These are phyloP conservation scores for Mola mola DNA, from an alignment of 2,113 vertebrate species.

Conservation along the genomic window DNA sequence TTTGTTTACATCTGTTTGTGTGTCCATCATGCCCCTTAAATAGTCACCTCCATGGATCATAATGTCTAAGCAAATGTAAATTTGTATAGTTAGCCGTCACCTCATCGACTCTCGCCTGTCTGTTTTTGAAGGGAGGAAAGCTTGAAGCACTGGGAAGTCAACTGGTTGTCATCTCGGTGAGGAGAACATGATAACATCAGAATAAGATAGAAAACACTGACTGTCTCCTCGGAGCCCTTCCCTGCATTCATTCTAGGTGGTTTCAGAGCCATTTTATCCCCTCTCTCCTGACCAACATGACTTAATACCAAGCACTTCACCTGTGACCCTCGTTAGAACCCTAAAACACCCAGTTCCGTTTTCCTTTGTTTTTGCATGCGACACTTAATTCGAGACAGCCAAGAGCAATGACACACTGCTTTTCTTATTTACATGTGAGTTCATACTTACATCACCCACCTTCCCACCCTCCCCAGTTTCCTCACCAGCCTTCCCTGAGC, in stretches of 20 bases:
- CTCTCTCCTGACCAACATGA: slow-evolving; percentile 32
- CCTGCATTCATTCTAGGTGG: slow-evolving; percentile 38
- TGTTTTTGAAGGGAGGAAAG: slow-evolving; percentile 85
- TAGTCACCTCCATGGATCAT: neutral
- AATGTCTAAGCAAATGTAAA: slow-evolving; percentile 29
- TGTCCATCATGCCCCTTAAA: slow-evolving; percentile 29
- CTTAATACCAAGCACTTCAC: slow-evolving; percentile 41
- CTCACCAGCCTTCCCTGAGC: slow-evolving; percentile 16
- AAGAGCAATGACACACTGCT: slow-evolving; percentile 29
- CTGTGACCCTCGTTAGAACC: slow-evolving; percentile 9
- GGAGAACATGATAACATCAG: slow-evolving; percentile 55
- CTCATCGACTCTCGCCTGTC: slow-evolving; percentile 64
- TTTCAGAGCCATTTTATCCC: slow-evolving; percentile 29
- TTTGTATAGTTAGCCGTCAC: slow-evolving; percentile 49
- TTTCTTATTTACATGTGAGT: slow-evolving; percentile 28
- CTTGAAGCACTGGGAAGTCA: slow-evolving; percentile 85
- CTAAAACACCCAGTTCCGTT: slow-evolving; percentile 39
- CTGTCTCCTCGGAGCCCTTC: slow-evolving; percentile 42
- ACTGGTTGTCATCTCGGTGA: slow-evolving; percentile 84
- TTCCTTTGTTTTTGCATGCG: slow-evolving; percentile 65
- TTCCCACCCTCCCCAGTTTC: slow-evolving; percentile 33
- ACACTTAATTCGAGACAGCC: slow-evolving; percentile 18
- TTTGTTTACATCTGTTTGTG: slow-evolving; percentile 17
- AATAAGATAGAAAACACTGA: slow-evolving; percentile 44
- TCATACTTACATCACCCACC: slow-evolving; percentile 16